Evolutionary conservation across 2,797 vertebrate species (phyloP), one percentile per base, ranked within the genome.

Genomic region (Typhlichthys eigenmanni): DNA sequence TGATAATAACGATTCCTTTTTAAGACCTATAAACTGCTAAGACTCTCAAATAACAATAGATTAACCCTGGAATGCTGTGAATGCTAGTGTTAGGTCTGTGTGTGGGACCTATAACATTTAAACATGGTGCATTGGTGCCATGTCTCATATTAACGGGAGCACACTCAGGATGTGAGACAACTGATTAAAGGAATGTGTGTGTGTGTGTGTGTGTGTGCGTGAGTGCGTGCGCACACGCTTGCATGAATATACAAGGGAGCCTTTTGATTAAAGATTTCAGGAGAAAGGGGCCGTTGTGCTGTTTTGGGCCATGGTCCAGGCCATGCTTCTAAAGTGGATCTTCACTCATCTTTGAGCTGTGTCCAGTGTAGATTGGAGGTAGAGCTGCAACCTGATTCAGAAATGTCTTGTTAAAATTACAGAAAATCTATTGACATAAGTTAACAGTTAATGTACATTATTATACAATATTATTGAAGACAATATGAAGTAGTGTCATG

Each of bases 71-170:
- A 90, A 90, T 88, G 85, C 83, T 85, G 68, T 38, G 87, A 90
- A 89, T 89, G 81, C 83, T 82, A 82, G 74, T 60, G 62, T 66
- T 52, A 43, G 75, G 80, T 67, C 70, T 71, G 71, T 81, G 86
- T 87, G 88, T 85, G 88, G 86, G 78, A 89, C 88, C 82, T 79
- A 83, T 87, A 80, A 89, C 90, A 79, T 81, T 86, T 76, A 62
- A 78, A 86, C 88, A 76, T 46, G 72, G 67, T 79, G 64, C 70
- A 88, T 76, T 46, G 73, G 67, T 79, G 64, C 70, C 61, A 59
- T 45, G 51, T 71, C 58, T 64, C 69, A 64, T 62, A 58, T 71
- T 38, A 38, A 38, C 34, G 69, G 34, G 75, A 83, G 55, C 80
- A 82, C 87, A 86, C 84, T 83, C 88, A 86, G 85, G 83, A 85